Evolutionary conservation across 1,140 invertebrate genomes (phyloP), one percentile per base, ranked within the genome.

Genomic region (Brachionus manjavacas): DNA sequence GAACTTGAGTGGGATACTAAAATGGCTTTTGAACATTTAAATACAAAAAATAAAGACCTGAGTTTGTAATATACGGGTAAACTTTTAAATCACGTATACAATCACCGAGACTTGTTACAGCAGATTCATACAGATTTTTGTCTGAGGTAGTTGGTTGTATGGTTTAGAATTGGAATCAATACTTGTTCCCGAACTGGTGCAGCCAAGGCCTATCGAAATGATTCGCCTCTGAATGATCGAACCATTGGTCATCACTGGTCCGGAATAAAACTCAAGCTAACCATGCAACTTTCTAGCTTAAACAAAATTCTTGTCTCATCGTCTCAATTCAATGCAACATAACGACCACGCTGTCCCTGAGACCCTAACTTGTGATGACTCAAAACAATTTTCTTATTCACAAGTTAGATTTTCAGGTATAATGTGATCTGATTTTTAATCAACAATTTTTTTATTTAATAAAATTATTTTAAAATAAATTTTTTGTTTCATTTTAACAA

Each of bases 101-200:
- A 23, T 9, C 72, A 76, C 14, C 68, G 25, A 6, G 16, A 68
- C 9, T 28, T 9, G 23, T 14, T 1, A 31, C 23, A 31, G 6
- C 31, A 68, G 20, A 20, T 6, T 1, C 8, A 72, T 72, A 12
- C 28, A 39, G 39, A 60, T 16, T 46, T 81, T 81, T 39, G 64
- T 43, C 20, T 81, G 79, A 81, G 79, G 79, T 81, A 81, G 79
- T 81, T 81, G 79, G 79, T 81, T 81, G 79, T 81, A 81, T 81
- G 79, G 79, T 81, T 81, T 81, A 81, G 79, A 81, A 76, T 76
- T 76, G 25, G 23, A 76, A 49, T 20, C 6, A 25, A 12, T 46
- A 49, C 20, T 35, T 41, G 35, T 72, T 72, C 35, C 16, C n/a
- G 68, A 16, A 23, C 35, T 72, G 16, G 68, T 16, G 14, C 4